A percentile compares a stretch with the other conserved stretches of the same genome.
Conservation (phyloP, 2,797 vertebrate species). For the Anolis apletophallus region DNA sequence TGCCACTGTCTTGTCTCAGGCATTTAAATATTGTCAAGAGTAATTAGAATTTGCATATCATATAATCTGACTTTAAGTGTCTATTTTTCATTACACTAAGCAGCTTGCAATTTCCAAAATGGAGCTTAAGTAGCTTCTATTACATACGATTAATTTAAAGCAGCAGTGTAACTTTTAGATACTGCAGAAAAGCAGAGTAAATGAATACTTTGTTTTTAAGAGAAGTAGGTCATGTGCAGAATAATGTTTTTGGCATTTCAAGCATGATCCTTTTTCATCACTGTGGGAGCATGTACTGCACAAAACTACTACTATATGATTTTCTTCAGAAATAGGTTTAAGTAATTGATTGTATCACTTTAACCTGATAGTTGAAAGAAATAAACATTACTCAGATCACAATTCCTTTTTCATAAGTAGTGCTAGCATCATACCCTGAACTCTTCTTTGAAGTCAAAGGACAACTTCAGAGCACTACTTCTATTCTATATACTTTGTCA, state of each 20-base stretch:
- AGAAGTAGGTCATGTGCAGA: slow-evolving; percentile 20
- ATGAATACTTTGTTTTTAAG: slow-evolving; percentile 14
- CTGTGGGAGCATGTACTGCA: slow-evolving; percentile 14
- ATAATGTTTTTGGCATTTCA: slow-evolving; percentile 21
- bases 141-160: slow-evolving; percentile 44
- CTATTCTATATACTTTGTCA: not conserved
- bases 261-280: slow-evolving; percentile 15
- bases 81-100: slow-evolving; percentile 39
- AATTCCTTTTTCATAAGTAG: not conserved
- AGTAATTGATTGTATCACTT: not conserved
- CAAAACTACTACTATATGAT: slow-evolving; percentile 12
- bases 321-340: not conserved
- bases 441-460: slow-evolving; percentile 1
- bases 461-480: not conserved
- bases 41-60: slow-evolving; percentile 22
- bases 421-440: not conserved
- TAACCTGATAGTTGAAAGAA: slow-evolving; percentile 14
- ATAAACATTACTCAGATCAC: slow-evolving; percentile 8
- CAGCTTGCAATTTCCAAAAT: slow-evolving; percentile 26
- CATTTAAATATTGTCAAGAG: slow-evolving; percentile 7
- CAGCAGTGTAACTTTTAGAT: slow-evolving; percentile 6
- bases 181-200: slow-evolving; percentile 36
- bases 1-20: not conserved
- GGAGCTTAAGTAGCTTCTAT: not conserved
- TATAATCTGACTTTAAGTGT: slow-evolving; percentile 32